Conservation (phyloP, 2,888 invertebrate genomes). For the Trilocha varians region DNA sequence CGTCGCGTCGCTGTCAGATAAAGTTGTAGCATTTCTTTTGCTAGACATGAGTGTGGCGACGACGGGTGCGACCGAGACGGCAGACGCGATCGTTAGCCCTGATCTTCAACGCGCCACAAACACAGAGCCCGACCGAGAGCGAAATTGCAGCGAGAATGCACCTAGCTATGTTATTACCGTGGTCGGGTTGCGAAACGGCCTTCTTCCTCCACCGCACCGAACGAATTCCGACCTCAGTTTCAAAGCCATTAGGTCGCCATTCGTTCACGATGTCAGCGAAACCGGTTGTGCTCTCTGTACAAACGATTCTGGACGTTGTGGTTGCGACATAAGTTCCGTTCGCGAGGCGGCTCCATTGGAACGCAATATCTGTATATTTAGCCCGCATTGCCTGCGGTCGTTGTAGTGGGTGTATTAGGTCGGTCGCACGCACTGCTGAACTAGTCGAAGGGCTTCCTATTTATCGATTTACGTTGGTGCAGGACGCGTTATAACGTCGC, state of each 20-base stretch:
- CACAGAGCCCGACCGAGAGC: constrained; percentile 73
- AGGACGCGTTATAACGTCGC: constrained; percentile 41
- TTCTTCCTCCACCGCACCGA: constrained; percentile 28
- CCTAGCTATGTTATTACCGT: constrained; percentile 70
- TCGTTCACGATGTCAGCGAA: constrained; percentile 27
- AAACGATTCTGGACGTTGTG: constrained; percentile 63
- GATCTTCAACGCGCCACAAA: constrained; percentile 74
- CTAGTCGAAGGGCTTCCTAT: constrained; percentile 71
- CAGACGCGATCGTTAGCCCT: constrained; percentile 68
- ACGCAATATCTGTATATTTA: constrained; percentile 64
- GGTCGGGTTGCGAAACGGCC: constrained; percentile 51
- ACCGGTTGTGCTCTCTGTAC: constrained; percentile 60
- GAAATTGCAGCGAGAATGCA: constrained; percentile 73
- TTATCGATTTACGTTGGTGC: constrained; percentile 67
- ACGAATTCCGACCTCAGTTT: constrained; percentile 30
- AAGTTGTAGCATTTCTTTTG: constrained; percentile 71
- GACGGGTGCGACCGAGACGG: constrained; percentile 46
- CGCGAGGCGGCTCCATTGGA: constrained; percentile 33
- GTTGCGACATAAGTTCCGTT: constrained; percentile 63
- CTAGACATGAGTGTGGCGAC: constrained; percentile 36
- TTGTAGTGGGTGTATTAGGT: constrained; percentile 68
- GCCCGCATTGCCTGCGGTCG: constrained; percentile 66
- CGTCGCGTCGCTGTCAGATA: constrained; percentile 68
- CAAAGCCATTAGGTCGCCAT: constrained; percentile 27
- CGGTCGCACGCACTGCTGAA: constrained; percentile 72